Base-by-base conservation (phyloP, 2,797 vertebrate species). In the Anguilla megastoma region DNA sequence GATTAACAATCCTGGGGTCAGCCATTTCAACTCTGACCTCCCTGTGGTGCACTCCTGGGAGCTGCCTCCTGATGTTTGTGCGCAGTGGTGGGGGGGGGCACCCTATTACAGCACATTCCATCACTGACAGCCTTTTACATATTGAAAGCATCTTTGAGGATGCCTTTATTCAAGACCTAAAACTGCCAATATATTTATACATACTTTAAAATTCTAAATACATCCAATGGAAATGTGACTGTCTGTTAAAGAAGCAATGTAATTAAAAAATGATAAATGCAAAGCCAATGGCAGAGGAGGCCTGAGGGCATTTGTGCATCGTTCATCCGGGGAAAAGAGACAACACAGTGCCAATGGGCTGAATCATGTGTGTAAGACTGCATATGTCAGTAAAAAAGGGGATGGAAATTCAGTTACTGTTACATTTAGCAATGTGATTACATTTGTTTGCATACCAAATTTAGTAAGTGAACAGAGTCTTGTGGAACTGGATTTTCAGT, bases 1-100 rank as follows among this genome's bases (percentile, higher is more conserved):
- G 91, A 93, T 94, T 91, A 90, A 91, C 88, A 89, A 90, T 85
- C 0, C 80, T 88, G 86, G 85, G 92, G 90, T 69, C 76, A 89
- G 91, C 88, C 86, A 89, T 87, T 8, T 84, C 89, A 87, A 87
- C 86, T 66, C 87, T 89, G 83, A 27, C 86, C 71, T 79, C 60
- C 83, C 54, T 66, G 69, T 58, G 63, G 9, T 14, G 48, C 54
- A 86, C 85, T 92, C 91, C 82, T 27, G 92, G 92, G 92, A 92
- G 89, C 41, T 4, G 89, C 91, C 92, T 92, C 85, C 88, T 4
- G 8, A 63, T 79, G 36, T 86, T 10, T 48, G 45, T n/a, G 24
- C 4, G 79, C 2, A 7, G 69, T 1, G 27, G 4, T 45, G 21
- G 14, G 7, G 48, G n/a, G 76, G 87, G 85, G 89, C 90, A 91